Percentiles rank a stretch among this genome's conserved stretches.
These are phyloP conservation scores for Hypomesus transpacificus DNA, from an alignment of 2,113 vertebrate species.

Conservation along the genomic window DNA sequence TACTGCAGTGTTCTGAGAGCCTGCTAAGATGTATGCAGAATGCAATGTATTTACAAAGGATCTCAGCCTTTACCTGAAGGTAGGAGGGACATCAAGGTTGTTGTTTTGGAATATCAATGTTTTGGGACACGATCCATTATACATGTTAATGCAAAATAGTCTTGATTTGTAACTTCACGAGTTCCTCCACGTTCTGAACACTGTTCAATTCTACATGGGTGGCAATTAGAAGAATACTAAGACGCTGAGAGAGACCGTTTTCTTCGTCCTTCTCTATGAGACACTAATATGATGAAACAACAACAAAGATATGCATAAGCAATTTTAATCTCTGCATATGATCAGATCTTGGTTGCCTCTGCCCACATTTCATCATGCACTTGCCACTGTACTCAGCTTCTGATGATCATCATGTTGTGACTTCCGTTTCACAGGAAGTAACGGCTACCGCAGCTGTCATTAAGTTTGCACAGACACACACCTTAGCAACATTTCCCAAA, in stretches of 20 bases:
- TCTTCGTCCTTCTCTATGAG: too few relatives aligned
- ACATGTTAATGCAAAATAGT: neutral
- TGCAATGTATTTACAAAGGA: conserved; percentile 1
- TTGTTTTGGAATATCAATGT: neutral
- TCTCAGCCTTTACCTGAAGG: neutral
- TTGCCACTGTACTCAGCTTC: neutral
- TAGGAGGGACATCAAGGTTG: neutral
- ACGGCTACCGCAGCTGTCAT: neutral
- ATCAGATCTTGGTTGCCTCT: neutral
- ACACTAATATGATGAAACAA: neutral
- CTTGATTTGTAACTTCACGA: too few relatives aligned
- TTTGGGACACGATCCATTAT: neutral
- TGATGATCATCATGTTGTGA: neutral
- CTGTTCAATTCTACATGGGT: too few relatives aligned
- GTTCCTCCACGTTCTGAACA: too few relatives aligned
- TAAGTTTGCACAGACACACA: neutral
- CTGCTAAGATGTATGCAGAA: conserved; percentile 4
- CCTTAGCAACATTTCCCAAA: too few relatives aligned
- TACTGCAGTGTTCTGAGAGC: neutral
- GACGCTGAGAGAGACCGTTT: too few relatives aligned
- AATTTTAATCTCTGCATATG: neutral
- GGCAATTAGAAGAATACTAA: too few relatives aligned
- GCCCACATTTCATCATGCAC: conserved; percentile 2
- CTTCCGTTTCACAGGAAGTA: neutral
- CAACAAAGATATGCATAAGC: neutral